Conservation (phyloP, 2,888 invertebrate species). For the Mesopsocus fuscifrons region DNA sequence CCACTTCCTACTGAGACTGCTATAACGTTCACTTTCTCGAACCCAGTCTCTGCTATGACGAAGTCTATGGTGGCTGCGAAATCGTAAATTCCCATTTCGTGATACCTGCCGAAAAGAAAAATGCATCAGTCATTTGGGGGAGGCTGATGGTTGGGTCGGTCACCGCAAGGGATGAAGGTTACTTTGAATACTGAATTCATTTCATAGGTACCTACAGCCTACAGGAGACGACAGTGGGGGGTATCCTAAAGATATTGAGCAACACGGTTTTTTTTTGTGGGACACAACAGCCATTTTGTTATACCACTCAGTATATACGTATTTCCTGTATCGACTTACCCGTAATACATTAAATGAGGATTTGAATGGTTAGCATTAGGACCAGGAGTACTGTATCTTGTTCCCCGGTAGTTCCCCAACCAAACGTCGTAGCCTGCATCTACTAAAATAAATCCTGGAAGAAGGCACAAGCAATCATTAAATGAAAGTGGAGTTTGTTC, state of each 20-base stretch:
- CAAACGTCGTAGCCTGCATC: constrained; percentile 9
- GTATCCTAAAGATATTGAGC: too few relatives aligned
- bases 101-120: not conserved
- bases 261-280: too few relatives aligned
- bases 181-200: too few relatives aligned
- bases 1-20: not conserved
- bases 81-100: not conserved
- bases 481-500: too few relatives aligned
- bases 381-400: not conserved
- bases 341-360: too few relatives aligned
- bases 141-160: not conserved
- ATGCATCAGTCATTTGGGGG: not conserved
- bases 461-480: too few relatives aligned
- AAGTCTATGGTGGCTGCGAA: not conserved
- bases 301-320: too few relatives aligned
- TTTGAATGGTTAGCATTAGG: too few relatives aligned
- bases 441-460: constrained; percentile 17
- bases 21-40: not conserved
- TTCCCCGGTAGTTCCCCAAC: not conserved
- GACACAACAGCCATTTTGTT: too few relatives aligned
- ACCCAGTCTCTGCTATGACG: not conserved
- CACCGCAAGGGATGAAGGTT: not conserved
- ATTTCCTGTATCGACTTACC: too few relatives aligned
- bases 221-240: too few relatives aligned
- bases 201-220: too few relatives aligned